Conservation (phyloP, 2,888 invertebrate genomes). For the Escarpia spicata region DNA sequence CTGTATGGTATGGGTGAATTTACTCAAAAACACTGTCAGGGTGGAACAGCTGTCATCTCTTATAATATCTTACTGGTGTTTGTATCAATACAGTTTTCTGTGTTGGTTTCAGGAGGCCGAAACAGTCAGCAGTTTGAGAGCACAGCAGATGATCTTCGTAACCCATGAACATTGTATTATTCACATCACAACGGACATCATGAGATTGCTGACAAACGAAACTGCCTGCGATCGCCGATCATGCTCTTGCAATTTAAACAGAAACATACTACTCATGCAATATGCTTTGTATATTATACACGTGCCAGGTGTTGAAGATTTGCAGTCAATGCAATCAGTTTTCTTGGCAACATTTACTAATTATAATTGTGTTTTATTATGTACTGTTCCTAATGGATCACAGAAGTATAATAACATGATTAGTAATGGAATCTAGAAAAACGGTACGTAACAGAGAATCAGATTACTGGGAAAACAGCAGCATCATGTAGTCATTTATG, state of each 20-base stretch:
- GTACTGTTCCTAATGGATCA: background rate
- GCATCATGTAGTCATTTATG: background rate
- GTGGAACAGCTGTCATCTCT: too few species aligned
- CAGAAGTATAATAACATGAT: background rate
- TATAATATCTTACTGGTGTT: background rate
- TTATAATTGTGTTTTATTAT: background rate
- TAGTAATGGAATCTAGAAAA: background rate
- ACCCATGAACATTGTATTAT: background rate
- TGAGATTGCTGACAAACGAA: background rate
- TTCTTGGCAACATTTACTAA: background rate
- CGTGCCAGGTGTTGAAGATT: background rate
- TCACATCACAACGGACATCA: background rate
- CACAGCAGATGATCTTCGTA: constrained; percentile 8
- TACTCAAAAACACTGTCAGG: too few species aligned
- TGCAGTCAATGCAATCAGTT: background rate
- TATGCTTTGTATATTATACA: constrained; percentile 6
- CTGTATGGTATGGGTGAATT: too few species aligned
- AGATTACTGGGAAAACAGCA: background rate
- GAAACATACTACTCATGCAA: background rate
- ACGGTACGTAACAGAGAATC: background rate
- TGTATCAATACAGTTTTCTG: background rate
- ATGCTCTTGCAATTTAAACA: background rate
- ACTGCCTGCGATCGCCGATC: background rate
- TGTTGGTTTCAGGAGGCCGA: constrained; percentile 5
- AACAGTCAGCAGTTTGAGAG: background rate